Conservation (phyloP, 2,113 vertebrate genomes). For the Pterophyllum scalare region DNA sequence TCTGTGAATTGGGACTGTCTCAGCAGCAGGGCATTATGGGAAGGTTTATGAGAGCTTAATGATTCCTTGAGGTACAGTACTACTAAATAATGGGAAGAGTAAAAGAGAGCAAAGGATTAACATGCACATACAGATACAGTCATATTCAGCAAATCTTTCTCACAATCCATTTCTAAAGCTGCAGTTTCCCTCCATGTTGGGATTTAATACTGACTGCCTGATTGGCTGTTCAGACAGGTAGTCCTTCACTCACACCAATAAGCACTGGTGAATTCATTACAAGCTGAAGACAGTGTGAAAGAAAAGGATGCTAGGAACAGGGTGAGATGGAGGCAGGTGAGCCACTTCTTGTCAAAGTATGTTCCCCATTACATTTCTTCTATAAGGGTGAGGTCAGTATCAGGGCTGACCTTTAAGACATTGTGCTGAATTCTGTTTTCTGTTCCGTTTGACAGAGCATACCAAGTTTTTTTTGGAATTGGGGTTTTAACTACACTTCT, state of each 20-base stretch:
- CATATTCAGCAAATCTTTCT: not conserved
- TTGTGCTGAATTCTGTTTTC: not conserved
- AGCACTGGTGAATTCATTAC: not conserved
- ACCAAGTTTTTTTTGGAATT: not conserved
- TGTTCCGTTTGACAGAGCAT: not conserved
- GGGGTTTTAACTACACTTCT: not conserved
- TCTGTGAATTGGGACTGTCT: constrained; percentile 68
- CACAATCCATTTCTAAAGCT: not conserved
- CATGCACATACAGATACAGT: constrained; percentile 15
- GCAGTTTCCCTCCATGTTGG: not conserved
- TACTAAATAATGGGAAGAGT: constrained; percentile 32
- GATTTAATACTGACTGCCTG: not conserved
- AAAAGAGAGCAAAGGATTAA: not conserved
- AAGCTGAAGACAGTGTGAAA: not conserved
- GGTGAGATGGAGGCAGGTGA: not conserved
- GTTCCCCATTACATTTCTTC: not conserved
- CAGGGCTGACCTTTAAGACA: too few species aligned
- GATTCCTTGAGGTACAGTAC: constrained; percentile 35
- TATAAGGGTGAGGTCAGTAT: too few species aligned
- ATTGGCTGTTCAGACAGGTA: constrained; percentile 5
- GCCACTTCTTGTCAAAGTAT: not conserved
- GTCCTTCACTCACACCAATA: not conserved
- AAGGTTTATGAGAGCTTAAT: constrained; percentile 63
- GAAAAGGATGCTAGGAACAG: not conserved
- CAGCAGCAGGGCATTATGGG: constrained; percentile 60